These are phyloP conservation scores for Orchestia grillus DNA, from an alignment of 1,140 invertebrate genomes.

Conservation along the genomic window DNA sequence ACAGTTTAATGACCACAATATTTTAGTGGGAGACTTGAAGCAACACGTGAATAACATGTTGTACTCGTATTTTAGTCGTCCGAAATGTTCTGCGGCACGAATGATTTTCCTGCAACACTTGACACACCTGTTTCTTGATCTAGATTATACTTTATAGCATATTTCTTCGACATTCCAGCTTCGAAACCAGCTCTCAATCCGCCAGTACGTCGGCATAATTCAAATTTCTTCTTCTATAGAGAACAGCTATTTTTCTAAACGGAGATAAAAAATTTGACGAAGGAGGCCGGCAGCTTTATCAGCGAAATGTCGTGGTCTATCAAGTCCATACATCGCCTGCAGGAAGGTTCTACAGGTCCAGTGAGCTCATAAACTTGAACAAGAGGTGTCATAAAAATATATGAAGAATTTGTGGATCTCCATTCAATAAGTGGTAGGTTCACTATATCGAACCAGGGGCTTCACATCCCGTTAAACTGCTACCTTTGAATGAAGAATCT, in stretches of 20 bases:
- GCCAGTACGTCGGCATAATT: background rate
- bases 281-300: background rate
- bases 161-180: background rate
- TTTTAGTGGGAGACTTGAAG: background rate
- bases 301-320: background rate
- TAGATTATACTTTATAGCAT: background rate
- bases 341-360: background rate
- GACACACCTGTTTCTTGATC: background rate
- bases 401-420: background rate
- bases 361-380: background rate
- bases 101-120: background rate
- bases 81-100: background rate
- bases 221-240: background rate
- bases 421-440: background rate
- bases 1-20: background rate
- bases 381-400: constrained; percentile 10
- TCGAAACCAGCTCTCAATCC: background rate
- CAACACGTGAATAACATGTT: background rate
- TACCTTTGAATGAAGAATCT: background rate
- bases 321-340: background rate
- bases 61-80: background rate
- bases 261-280: background rate
- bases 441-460: background rate
- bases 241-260: background rate
- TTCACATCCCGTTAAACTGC: background rate